These are phyloP conservation scores for Orius insidiosus DNA, from an alignment of 1,140 invertebrate species.

Conservation along the genomic window DNA sequence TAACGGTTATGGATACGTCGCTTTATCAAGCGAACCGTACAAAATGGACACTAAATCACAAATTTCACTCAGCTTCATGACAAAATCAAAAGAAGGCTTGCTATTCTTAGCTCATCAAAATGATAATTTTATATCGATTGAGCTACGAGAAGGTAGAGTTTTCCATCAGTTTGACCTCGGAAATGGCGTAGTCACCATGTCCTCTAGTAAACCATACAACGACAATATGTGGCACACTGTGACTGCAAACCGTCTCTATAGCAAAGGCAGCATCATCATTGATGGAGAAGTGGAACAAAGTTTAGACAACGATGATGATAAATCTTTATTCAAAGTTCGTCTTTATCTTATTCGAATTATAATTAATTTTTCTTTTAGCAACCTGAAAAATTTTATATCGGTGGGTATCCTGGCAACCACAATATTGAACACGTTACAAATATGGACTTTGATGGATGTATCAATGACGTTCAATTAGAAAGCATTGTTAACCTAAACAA, in stretches of 20 bases:
- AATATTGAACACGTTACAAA: constrained; percentile 43
- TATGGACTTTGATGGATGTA: constrained; percentile 82
- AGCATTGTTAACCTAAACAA: constrained; percentile 60
- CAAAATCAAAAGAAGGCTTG: constrained; percentile 66
- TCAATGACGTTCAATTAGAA: constrained; percentile 63
- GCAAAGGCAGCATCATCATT: constrained; percentile 47
- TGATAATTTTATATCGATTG: constrained; percentile 63
- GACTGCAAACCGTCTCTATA: constrained; percentile 45
- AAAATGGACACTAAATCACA: constrained; percentile 35
- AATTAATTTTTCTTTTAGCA: constrained; percentile 18
- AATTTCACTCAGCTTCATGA: constrained; percentile 67
- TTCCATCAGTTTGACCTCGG: constrained; percentile 55
- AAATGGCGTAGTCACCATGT: constrained; percentile 34
- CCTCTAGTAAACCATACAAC: constrained; percentile 40
- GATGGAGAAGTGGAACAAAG: constrained; percentile 30
- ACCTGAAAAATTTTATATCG: constrained; percentile 65
- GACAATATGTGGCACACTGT: constrained; percentile 71
- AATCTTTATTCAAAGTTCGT: background rate
- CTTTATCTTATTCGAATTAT: constrained; percentile 13
- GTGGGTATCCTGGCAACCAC: constrained; percentile 61
- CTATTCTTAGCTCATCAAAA: constrained; percentile 66
- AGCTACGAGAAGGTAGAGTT: constrained; percentile 60
- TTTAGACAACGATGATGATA: background rate
- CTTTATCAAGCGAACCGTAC: constrained; percentile 38
- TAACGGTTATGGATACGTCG: constrained; percentile 67